These are phyloP conservation scores for Ophioninae sp. DNA, from an alignment of 2,888 invertebrate species.

Conservation along the genomic window DNA sequence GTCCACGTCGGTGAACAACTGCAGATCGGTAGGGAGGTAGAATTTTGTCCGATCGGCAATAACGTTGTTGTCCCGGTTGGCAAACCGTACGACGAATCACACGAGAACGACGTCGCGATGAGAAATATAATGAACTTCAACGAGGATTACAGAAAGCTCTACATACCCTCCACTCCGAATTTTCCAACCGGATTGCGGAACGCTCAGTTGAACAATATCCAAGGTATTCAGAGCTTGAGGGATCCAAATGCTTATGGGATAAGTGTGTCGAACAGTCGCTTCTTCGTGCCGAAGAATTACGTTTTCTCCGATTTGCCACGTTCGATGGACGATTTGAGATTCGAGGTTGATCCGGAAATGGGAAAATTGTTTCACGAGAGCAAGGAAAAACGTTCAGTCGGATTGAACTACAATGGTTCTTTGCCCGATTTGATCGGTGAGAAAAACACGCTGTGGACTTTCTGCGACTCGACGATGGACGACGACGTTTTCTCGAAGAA, in stretches of 20 bases:
- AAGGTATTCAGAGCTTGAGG: slow-evolving; percentile 68
- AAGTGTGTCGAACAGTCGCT: slow-evolving; percentile 75
- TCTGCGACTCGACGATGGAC: not conserved
- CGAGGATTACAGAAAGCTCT: slow-evolving; percentile 67
- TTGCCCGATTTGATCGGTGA: slow-evolving; percentile 49
- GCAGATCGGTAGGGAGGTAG: slow-evolving; percentile 65
- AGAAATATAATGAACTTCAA: slow-evolving; percentile 13
- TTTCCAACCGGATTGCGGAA: slow-evolving; percentile 54
- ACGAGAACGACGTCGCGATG: not conserved
- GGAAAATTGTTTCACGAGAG: slow-evolving; percentile 68
- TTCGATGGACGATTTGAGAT: slow-evolving; percentile 75
- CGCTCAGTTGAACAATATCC: slow-evolving; percentile 68
- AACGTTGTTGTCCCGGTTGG: not conserved
- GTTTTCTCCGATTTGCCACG: slow-evolving; percentile 69
- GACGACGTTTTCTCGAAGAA: not conserved
- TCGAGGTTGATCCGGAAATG: slow-evolving; percentile 76
- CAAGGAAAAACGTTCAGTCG: slow-evolving; percentile 64
- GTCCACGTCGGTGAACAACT: slow-evolving; percentile 65
- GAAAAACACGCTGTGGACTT: not conserved
- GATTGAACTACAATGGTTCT: slow-evolving; percentile 57
- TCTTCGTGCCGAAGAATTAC: slow-evolving; percentile 76
- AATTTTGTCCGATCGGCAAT: slow-evolving; percentile 58
- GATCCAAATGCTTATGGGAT: slow-evolving; percentile 70
- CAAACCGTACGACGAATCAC: slow-evolving; percentile 1
- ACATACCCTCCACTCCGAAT: slow-evolving; percentile 46